Conservation (phyloP, 2,888 invertebrate genomes). For the Trachelus tabidus region DNA sequence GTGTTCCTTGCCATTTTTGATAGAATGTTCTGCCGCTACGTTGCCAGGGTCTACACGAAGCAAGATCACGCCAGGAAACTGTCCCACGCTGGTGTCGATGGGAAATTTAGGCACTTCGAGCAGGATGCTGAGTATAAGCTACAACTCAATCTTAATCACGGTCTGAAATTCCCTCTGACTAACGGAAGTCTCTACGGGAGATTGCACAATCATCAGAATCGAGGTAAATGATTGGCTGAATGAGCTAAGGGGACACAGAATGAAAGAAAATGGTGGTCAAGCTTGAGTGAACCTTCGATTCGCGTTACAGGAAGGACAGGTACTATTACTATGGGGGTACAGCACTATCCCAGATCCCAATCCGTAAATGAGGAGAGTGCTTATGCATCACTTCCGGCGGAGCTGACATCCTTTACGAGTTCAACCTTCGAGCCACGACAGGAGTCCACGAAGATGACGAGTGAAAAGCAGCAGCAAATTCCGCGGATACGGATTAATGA, state of each 20-base stretch:
- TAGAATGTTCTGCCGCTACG: slow-evolving; percentile 70
- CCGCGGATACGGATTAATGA: slow-evolving; percentile 39
- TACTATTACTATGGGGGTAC: slow-evolving; percentile 58
- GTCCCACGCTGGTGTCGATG: slow-evolving; percentile 64
- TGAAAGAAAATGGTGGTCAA: background rate
- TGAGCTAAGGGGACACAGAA: background rate
- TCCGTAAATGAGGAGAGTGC: slow-evolving; percentile 49
- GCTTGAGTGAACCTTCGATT: background rate
- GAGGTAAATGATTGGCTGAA: slow-evolving; percentile 41
- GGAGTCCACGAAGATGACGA: slow-evolving; percentile 10
- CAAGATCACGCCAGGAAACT: slow-evolving; percentile 54
- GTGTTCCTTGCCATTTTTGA: slow-evolving; percentile 71
- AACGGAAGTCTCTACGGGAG: slow-evolving; percentile 72
- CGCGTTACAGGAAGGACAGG: slow-evolving; percentile 47
- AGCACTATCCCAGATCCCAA: slow-evolving; percentile 52
- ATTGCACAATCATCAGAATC: slow-evolving; percentile 65
- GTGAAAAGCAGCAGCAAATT: background rate
- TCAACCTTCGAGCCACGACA: slow-evolving; percentile 55
- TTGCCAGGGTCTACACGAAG: slow-evolving; percentile 68
- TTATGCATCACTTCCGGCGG: slow-evolving; percentile 56
- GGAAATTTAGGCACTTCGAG: slow-evolving; percentile 71
- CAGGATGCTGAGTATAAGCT: slow-evolving; percentile 62
- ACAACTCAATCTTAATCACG: slow-evolving; percentile 64
- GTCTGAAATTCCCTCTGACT: slow-evolving; percentile 71
- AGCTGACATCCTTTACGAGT: slow-evolving; percentile 52